These are phyloP conservation scores for Mormyrops boulengeri DNA, from an alignment of 2,797 vertebrate genomes.

Conservation along the genomic window DNA sequence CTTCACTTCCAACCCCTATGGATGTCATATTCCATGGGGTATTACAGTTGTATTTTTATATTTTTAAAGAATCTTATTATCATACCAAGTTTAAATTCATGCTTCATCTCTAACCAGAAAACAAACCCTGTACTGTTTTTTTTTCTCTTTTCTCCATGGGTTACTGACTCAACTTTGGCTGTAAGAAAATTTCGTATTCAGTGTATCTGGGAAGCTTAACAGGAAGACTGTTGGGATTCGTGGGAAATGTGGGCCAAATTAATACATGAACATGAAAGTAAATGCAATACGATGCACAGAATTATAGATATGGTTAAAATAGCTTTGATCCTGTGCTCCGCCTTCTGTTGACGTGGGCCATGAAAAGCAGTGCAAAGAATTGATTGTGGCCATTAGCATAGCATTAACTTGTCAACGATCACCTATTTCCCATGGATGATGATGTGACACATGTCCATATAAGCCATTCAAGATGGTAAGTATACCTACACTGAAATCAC, in stretches of 20 bases:
- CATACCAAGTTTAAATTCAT: not conserved
- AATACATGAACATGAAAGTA: constrained; percentile 64
- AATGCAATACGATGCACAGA: constrained; percentile 56
- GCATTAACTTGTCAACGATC: constrained; percentile 72
- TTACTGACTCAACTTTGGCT: not conserved
- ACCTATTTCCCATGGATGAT: constrained; percentile 66
- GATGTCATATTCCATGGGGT: not conserved
- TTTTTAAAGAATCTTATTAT: not conserved
- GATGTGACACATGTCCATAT: constrained; percentile 50
- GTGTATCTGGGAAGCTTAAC: not conserved
- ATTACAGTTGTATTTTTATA: not conserved
- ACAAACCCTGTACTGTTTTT: not conserved
- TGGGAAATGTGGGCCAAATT: constrained; percentile 38
- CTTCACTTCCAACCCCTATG: not conserved
- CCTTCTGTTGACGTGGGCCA: constrained; percentile 37
- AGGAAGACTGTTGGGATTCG: not conserved
- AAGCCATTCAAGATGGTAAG: constrained; percentile 63
- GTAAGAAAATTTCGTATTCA: not conserved
- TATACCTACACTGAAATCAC: constrained; percentile 56
- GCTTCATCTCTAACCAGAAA: not conserved
- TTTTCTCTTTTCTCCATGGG: not conserved
- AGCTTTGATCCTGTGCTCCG: constrained; percentile 55
- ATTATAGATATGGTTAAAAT: constrained; percentile 61
- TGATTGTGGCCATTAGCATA: constrained; percentile 73
- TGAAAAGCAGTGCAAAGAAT: constrained; percentile 51